Conservation (phyloP, 2,797 vertebrate species). For the Sebastes matsubarae region DNA sequence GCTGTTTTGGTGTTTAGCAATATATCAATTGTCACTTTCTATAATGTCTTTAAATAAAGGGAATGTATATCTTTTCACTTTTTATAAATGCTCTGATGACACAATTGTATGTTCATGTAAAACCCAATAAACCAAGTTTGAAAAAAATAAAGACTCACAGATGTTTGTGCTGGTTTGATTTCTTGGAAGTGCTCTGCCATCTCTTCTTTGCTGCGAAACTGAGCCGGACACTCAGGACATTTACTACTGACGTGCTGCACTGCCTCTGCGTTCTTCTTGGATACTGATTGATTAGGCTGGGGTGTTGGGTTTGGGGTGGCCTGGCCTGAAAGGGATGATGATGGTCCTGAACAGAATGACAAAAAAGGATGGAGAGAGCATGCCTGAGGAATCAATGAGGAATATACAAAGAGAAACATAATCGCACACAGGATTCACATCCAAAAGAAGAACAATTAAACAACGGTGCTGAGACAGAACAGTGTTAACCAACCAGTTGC, state of each 20-base stretch:
- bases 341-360: slow-evolving; percentile 26
- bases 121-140: no score
- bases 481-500: slow-evolving; percentile 72
- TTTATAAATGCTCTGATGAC: no score
- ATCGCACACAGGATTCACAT: not conserved
- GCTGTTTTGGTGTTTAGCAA: no score
- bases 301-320: slow-evolving; percentile 9
- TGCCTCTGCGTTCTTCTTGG: slow-evolving; percentile 68
- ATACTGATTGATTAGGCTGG: slow-evolving; percentile 61
- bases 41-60: no score
- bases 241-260: slow-evolving; percentile 77
- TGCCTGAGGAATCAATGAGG: not conserved
- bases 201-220: slow-evolving; percentile 88
- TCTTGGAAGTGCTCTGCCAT: slow-evolving; percentile 93
- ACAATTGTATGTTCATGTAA: no score
- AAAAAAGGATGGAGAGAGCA: slow-evolving; percentile 36
- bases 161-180: slow-evolving; percentile 69
- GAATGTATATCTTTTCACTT: no score
- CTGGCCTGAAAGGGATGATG: slow-evolving; percentile 22
- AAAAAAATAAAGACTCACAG: slow-evolving; percentile 65
- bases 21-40: no score
- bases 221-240: slow-evolving; percentile 92
- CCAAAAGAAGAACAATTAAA: not conserved
- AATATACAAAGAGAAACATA: not conserved
- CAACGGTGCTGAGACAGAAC: not conserved